Evolutionary conservation across 35 echinoderm and acorn worm genomes (phyloP), one percentile per base, ranked within the genome.

Genomic region (Acanthaster planci): DNA sequence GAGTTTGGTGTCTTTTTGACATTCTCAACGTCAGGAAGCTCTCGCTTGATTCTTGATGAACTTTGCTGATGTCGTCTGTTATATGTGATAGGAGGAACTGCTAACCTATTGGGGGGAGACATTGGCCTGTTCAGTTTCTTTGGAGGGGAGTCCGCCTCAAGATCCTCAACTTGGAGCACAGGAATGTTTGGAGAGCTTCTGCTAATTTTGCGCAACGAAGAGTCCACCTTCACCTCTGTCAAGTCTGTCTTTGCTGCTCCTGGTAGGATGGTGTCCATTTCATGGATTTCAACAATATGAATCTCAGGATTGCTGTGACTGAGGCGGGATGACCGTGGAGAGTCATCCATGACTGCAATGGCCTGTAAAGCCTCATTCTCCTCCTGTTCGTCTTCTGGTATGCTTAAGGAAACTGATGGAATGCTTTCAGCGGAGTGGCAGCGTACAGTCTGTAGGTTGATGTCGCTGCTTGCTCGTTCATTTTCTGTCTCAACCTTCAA

Each of bases 361-460:
- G 81, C 94, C 47, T 76, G 76, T 79, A 97, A 59, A n/a, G 82
- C 85, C 37, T 86, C 81, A 42, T 81, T 78, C 37, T 93, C 78
- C 38, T 56, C 57, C 32, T 87, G 47, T 35, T n/a, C 44, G 42
- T 81, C 59, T 0, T 85, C 77, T 27, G 92, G 83, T 12, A 91
- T 19, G 60, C 86, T 78, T 0, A 88, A 57, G 26, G 77, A 40
- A 15, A 87, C 80, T 17, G 95, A 93, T 37, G 91, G 91, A 55
- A 97, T 87, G 78, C 95, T 97, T 27, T 97, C 95, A 39, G 87
- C 52, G 0, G 95, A 97, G 26, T 91, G 95, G 53, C 78, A 84
- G 1, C 91, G 58, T 12, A 97, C 84, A 40, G 83, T 84, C 59
- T 87, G 72, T 15, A 97, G 57, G 81, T 97, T 87, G 55, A 90